Conservation (phyloP, 2,888 invertebrate genomes). For the Dynastes hyllus region DNA sequence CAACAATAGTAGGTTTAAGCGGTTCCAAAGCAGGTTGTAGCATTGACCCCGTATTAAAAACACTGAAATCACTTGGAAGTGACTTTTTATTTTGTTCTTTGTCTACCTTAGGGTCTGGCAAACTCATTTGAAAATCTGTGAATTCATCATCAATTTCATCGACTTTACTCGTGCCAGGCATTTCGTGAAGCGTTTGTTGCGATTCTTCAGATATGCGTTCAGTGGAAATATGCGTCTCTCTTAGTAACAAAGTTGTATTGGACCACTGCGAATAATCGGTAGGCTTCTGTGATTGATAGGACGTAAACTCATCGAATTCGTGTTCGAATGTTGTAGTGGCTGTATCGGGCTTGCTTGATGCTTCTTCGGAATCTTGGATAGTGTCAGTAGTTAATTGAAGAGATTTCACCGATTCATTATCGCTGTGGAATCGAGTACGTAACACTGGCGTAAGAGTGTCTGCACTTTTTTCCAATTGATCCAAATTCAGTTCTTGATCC, state of each 20-base stretch:
- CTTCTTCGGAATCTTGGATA: conserved; percentile 42
- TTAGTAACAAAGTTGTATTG: conserved; percentile 61
- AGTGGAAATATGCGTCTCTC: conserved; percentile 66
- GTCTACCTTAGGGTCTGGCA: conserved; percentile 51
- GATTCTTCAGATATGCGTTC: conserved; percentile 50
- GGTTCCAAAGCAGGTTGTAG: conserved; percentile 58
- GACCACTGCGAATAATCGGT: conserved; percentile 51
- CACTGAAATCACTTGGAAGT: conserved; percentile 3
- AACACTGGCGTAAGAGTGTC: conserved; percentile 32
- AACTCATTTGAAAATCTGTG: conserved; percentile 68
- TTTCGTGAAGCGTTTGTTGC: background rate
- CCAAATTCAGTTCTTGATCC: conserved; percentile 13
- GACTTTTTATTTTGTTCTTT: background rate
- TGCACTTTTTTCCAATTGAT: conserved; percentile 26
- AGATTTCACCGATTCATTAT: conserved; percentile 62
- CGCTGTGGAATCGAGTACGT: conserved; percentile 51
- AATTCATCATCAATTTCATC: conserved; percentile 66
- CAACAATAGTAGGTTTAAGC: conserved; percentile 59
- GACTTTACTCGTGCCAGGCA: background rate
- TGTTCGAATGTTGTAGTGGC: conserved; percentile 48
- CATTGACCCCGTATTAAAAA: conserved; percentile 2
- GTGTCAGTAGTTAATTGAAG: conserved; percentile 58
- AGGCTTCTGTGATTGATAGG: conserved; percentile 67
- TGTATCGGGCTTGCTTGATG: conserved; percentile 33
- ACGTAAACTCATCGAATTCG: conserved; percentile 72